A percentile compares a stretch with the other conserved stretches of the same genome.
Conservation (phyloP, 92 coral and sea anemone species). For the Bergia sp. region DNA sequence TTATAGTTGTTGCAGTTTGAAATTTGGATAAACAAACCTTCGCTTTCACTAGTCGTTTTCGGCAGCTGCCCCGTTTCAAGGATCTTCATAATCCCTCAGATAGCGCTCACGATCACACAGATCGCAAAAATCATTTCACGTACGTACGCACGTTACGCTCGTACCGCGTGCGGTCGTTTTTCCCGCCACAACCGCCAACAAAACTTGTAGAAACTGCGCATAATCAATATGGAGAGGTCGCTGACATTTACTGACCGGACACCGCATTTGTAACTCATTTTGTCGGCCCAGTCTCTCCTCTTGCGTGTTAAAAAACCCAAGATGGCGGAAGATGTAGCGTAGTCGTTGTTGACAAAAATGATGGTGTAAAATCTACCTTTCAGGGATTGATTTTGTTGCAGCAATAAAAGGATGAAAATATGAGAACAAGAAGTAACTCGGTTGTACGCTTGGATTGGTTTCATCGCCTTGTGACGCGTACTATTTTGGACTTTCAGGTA, state of each 20-base stretch:
- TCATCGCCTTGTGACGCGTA: slow-evolving; percentile 87
- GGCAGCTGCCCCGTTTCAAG: too few relatives aligned
- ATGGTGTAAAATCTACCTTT: slow-evolving; percentile 19
- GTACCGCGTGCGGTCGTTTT: too few relatives aligned
- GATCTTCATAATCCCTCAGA: too few relatives aligned
- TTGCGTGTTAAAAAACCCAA: background rate
- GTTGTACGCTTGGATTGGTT: slow-evolving; percentile 97
- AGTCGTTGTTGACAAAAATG: slow-evolving; percentile 1
- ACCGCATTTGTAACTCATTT: background rate
- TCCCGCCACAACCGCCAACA: background rate
- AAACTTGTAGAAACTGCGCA: slow-evolving; percentile 3
- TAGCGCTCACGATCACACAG: too few relatives aligned
- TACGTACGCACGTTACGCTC: background rate
- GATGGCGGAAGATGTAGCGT: slow-evolving; percentile 60
- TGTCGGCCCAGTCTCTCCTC: slow-evolving; percentile 42
- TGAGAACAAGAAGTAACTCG: slow-evolving; percentile 97
- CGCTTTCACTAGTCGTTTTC: too few relatives aligned
- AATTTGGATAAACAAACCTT: too few relatives aligned
- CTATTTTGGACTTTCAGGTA: slow-evolving; percentile 98
- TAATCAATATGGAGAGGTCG: background rate
- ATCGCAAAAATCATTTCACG: background rate
- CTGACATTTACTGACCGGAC: background rate
- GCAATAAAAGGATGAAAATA: slow-evolving; percentile 25
- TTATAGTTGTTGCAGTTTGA: too few relatives aligned
- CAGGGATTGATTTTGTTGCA: background rate